These are phyloP conservation scores for Bathynomus jamesi DNA, from an alignment of 1,140 invertebrate genomes.

Conservation along the genomic window DNA sequence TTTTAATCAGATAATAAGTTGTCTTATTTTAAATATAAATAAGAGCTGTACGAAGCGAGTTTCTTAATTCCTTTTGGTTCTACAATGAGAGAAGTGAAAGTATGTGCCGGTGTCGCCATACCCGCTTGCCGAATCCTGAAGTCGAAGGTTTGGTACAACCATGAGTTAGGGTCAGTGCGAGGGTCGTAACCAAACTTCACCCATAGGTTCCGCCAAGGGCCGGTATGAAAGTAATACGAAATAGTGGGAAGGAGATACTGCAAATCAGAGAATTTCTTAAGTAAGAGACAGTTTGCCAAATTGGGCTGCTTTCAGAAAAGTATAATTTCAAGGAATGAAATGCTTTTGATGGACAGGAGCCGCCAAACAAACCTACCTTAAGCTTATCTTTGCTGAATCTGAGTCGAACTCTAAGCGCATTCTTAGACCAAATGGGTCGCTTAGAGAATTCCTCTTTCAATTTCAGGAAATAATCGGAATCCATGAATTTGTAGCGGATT, in stretches of 20 bases:
- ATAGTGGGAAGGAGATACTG: conserved; percentile 70
- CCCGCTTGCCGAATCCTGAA: conserved; percentile 63
- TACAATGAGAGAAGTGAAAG: no score
- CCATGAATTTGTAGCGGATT: conserved; percentile 34
- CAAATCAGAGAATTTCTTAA: no score
- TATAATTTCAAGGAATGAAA: no score
- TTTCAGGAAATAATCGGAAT: conserved; percentile 24
- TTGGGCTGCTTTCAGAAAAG: no score
- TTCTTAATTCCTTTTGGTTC: no score
- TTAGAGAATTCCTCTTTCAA: conserved; percentile 32
- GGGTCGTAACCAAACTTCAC: conserved; percentile 80
- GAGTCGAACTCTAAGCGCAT: conserved; percentile 18
- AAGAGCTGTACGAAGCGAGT: no score
- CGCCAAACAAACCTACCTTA: conserved; percentile 51
- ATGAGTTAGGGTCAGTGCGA: conserved; percentile 61
- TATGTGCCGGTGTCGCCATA: no score
- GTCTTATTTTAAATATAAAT: no score
- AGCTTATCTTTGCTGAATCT: conserved; percentile 26
- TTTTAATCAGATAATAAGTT: no score
- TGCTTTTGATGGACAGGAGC: no score
- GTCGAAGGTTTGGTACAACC: conserved; percentile 78
- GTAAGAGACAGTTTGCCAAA: no score
- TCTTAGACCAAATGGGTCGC: conserved; percentile 31
- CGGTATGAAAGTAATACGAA: conserved; percentile 74
- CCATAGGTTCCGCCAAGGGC: conserved; percentile 83